These are phyloP conservation scores for Holacanthella duospinosa DNA, from an alignment of 2,888 invertebrate genomes.

Conservation along the genomic window DNA sequence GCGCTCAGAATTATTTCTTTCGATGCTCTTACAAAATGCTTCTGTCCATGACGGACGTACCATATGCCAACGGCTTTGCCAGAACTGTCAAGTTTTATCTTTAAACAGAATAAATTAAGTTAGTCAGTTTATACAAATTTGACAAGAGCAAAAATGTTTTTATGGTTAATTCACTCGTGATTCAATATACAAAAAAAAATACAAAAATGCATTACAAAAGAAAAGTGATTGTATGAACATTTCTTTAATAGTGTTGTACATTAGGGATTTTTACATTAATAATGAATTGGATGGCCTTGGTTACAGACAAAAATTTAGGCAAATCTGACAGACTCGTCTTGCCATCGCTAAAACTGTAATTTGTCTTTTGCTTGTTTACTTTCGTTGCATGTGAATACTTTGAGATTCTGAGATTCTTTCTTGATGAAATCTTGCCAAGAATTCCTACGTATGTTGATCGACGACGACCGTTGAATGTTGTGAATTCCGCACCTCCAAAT, in stretches of 20 bases:
- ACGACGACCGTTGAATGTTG: background rate
- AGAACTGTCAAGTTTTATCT: background rate
- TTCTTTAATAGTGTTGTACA: too few species aligned
- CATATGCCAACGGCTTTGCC: background rate
- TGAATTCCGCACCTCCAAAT: background rate
- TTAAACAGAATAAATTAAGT: background rate
- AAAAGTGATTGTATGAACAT: too few species aligned
- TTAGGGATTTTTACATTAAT: too few species aligned
- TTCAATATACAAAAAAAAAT: too few species aligned
- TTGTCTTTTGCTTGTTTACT: background rate
- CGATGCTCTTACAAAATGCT: background rate
- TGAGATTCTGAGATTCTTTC: background rate
- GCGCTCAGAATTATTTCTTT: background rate
- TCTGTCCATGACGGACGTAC: background rate
- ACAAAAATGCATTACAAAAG: background rate
- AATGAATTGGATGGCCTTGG: too few species aligned
- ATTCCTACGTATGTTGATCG: background rate
- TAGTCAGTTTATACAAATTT: background rate
- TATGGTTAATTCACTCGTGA: too few species aligned
- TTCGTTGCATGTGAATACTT: background rate
- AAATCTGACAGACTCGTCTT: too few species aligned
- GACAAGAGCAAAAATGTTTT: too few species aligned
- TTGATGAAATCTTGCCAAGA: background rate
- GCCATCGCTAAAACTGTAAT: too few species aligned
- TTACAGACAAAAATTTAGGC: too few species aligned